Conservation (phyloP, 2,113 vertebrate species). For the Panthera uncia region DNA sequence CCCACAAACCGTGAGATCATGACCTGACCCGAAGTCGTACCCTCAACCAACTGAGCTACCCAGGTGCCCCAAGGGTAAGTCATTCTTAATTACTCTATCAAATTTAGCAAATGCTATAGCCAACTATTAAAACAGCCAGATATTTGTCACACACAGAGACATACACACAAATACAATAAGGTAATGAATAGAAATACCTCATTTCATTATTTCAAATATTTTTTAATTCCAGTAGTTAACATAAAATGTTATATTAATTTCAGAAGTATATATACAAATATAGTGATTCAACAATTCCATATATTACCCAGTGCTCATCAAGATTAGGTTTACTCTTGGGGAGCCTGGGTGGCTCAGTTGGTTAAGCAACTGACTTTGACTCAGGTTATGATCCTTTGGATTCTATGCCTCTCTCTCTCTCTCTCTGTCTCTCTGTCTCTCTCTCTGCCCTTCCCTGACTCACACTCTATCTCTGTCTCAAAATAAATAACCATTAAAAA, state of each 20-base stretch:
- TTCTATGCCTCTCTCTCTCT: too few relatives aligned
- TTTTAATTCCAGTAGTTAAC: background rate
- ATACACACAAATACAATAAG: background rate
- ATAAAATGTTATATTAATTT: background rate
- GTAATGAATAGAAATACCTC: background rate
- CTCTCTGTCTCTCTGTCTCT: too few relatives aligned
- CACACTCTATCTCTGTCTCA: too few relatives aligned
- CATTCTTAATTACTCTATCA: constrained; percentile 34
- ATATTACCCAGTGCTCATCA: background rate
- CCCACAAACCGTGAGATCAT: too few relatives aligned
- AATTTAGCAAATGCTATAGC: constrained; percentile 53
- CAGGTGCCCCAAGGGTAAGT: constrained; percentile 43
- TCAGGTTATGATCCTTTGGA: too few relatives aligned
- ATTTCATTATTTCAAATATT: background rate
- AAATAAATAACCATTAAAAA: too few relatives aligned
- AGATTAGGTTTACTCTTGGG: too few relatives aligned
- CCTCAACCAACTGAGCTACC: too few relatives aligned
- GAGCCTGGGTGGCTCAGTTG: too few relatives aligned
- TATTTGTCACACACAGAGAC: background rate
- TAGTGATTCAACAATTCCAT: background rate
- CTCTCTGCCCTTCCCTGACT: too few relatives aligned
- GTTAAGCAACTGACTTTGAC: too few relatives aligned
- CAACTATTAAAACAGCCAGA: background rate
- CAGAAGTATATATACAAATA: background rate
- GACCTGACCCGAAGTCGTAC: too few relatives aligned